These are phyloP conservation scores for Uria aalge DNA, from an alignment of 2,113 vertebrate genomes.

Conservation along the genomic window DNA sequence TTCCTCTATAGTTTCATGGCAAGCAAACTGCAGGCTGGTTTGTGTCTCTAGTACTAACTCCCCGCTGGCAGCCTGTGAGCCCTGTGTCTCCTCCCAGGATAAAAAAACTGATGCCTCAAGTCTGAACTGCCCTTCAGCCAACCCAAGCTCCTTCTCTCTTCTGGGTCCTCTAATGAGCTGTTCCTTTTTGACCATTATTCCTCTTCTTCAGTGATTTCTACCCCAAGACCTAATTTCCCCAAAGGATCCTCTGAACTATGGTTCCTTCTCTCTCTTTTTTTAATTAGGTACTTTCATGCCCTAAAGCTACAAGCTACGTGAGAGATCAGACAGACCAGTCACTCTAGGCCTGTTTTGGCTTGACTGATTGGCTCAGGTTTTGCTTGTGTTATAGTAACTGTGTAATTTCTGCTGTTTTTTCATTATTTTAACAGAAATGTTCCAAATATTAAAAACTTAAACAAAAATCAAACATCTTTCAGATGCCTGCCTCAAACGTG, in stretches of 20 bases:
- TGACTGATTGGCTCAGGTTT: background rate
- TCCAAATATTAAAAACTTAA: background rate
- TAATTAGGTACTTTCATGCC: background rate
- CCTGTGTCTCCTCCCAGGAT: background rate
- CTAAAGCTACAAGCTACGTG: background rate
- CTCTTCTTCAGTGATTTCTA: background rate
- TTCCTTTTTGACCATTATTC: background rate
- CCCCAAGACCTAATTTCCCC: background rate
- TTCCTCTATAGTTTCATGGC: background rate
- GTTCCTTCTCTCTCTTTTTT: background rate
- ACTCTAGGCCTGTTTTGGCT: background rate
- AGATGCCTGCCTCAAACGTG: background rate
- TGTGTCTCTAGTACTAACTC: background rate
- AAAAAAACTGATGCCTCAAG: background rate
- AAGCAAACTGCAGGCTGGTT: background rate
- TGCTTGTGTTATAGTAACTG: background rate
- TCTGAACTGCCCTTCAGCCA: background rate
- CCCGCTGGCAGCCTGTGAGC: background rate
- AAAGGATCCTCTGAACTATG: background rate
- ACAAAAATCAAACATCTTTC: background rate
- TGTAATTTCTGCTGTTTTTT: background rate
- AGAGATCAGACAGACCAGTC: background rate
- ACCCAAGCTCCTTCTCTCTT: background rate
- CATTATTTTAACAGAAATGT: background rate
- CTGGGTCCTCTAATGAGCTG: background rate